Evolutionary conservation across 1,140 invertebrate genomes (phyloP), one percentile per base, ranked within the genome.

Genomic region (Lysiphlebus fabarum): DNA sequence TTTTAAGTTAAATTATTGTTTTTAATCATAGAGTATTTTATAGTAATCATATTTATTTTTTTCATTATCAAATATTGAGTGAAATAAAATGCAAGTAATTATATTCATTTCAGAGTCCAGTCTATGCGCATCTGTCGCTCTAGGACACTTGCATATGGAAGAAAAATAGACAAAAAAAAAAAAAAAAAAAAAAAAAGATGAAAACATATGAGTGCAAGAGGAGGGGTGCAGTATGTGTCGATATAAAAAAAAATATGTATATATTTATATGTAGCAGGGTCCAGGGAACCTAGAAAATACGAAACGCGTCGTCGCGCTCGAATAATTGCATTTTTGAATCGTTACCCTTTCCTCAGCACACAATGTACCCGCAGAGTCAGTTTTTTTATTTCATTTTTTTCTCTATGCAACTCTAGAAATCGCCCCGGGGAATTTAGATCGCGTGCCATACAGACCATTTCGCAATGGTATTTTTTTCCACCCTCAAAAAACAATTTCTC

Each of bases 251-350:
- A 47, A 14, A 47, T 38, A 42, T 55, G n/a, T n/a, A 33, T 34
- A 38, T 26, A 56, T 56, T 10, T 47, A 57, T 17, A 41, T 53
- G 36, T n/a, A 44, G 7, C 10, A 26, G 9, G 7, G 42, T 45
- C 4, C 17, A 26, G 0, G 4, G 17, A 26, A 26, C 17, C 41
- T 55, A 50, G 14, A 50, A 55, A 59, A 60, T 58, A 51, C 55
- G 44, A 57, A 56, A 63, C 55, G 62, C 62, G 62, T 63, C 62
- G 59, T 53, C 62, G 55, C 54, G 61, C 47, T 53, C 53, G 59
- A 65, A 71, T 69, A 70, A 71, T 71, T 69, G 65, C 62, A 62
- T 70, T 71, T 67, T 66, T 53, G 48, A 67, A 68, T 69, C 50
- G 58, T 53, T 59, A 57, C 58, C 43, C 53, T 53, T 44, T 53